Evolutionary conservation across 1,140 invertebrate species (phyloP), one percentile per base, ranked within the genome.

Genomic region (Sycophila sp.): DNA sequence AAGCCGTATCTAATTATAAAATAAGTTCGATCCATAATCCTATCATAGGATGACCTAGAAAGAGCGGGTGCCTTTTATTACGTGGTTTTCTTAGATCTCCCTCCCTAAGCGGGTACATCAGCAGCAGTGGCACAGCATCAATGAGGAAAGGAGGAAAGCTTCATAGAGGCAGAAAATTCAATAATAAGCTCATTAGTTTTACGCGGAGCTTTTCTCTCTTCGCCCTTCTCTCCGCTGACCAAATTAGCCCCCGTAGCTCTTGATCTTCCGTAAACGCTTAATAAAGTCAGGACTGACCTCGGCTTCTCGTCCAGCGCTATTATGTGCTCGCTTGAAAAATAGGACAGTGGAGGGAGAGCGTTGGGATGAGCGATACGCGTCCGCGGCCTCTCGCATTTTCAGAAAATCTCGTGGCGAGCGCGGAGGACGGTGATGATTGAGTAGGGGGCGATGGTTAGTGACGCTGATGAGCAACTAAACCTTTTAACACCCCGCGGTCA

Each of bases 151-250:
- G n/a, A 28, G 53, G 17, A 47, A 8, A 47, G 42, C 19, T 22
- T 47, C 42, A 30, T 24, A 38, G 59, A 47, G 59, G 24, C 40
- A 42, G 65, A 63, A 79, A 78, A 77, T 80, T 78, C 77, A 79
- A 79, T 80, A 79, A 77, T 77, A 79, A 78, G 77, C 76, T 80
- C 74, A 75, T 80, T 78, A 78, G 73, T 62, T 59, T 47, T 45
- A 34, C 56, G 49, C 58, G 55, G 28, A 49, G 47, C 22, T 15
- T 53, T 58, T 40, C 45, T 53, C 55, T 47, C 11, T 45, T n/a
- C n/a, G n/a, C n/a, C n/a, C n/a, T 32, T 45, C n/a, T 36, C 40
- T 38, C 32, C 24, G 34, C 34, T 55, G n/a, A n/a, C 73, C 70
- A 74, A 76, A 78, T 78, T 77, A 76, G 69, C 65, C 34, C n/a